These are phyloP conservation scores for Agonopterix arenella DNA, from an alignment of 2,888 invertebrate genomes.

Conservation along the genomic window DNA sequence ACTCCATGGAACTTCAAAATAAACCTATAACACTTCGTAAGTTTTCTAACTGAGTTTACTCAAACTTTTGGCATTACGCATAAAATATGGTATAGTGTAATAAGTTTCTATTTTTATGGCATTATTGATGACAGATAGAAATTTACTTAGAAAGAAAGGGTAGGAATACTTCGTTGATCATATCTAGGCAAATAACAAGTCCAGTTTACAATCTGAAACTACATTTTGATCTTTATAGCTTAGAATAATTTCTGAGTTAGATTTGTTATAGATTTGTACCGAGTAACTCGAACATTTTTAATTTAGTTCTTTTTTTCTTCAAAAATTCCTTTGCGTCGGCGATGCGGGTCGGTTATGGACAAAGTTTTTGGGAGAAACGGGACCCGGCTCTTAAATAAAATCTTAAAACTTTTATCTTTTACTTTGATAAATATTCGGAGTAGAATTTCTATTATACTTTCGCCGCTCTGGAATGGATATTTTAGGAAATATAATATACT, in stretches of 20 bases:
- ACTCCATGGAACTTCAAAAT: too few species aligned
- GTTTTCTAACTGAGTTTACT: slow-evolving; percentile 1
- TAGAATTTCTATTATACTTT: slow-evolving; percentile 37
- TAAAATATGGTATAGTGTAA: slow-evolving; percentile 4
- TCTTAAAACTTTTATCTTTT: slow-evolving; percentile 64
- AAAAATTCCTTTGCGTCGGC: slow-evolving; percentile 8
- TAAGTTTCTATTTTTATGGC: slow-evolving; percentile 3
- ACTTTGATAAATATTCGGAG: slow-evolving; percentile 49
- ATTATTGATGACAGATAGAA: slow-evolving; percentile 1
- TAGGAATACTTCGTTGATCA: too few species aligned
- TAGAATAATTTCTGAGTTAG: neutral
- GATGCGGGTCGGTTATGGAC: slow-evolving; percentile 37
- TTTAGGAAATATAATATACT: neutral
- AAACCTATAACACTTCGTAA: neutral
- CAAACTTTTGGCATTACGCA: slow-evolving; percentile 4
- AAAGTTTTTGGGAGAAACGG: slow-evolving; percentile 45
- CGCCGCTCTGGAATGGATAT: slow-evolving; percentile 9
- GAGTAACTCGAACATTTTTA: neutral
- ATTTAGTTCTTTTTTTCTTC: slow-evolving; percentile 5
- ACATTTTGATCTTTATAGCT: neutral
- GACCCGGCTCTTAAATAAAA: slow-evolving; percentile 52
- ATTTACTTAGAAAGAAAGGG: too few species aligned
- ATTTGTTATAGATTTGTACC: neutral
- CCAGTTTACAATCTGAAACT: neutral
- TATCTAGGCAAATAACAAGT: neutral